phyloP scores from a whole-genome alignment of 2,797 vertebrate species.

The Eremophila alpestris region DNA sequence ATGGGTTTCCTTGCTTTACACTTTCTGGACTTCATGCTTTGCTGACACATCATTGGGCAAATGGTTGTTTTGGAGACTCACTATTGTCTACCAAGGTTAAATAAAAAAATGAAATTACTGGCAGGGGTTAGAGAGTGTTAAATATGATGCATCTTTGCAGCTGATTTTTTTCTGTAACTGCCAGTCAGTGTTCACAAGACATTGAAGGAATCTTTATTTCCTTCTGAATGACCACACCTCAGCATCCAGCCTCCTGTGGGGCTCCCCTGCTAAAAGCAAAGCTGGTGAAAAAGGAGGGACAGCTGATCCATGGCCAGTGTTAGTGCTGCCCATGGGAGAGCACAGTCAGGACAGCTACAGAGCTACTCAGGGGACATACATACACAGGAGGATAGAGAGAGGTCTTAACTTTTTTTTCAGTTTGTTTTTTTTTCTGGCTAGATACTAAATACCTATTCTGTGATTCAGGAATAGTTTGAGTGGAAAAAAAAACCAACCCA shows the following conservation, averaged over 20 bases:
- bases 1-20: background rate
- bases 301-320: background rate
- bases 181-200: background rate
- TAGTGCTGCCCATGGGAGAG: background rate
- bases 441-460: background rate
- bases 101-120: background rate
- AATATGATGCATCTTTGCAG: background rate
- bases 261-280: background rate
- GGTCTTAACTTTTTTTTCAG: accelerated
- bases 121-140: background rate
- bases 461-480: background rate
- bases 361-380: background rate
- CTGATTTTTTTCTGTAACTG: background rate
- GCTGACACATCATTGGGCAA: background rate
- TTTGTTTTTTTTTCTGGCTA: background rate
- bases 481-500: background rate
- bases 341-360: background rate
- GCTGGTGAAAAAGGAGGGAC: background rate
- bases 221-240: background rate
- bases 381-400: background rate
- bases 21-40: background rate
- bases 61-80: background rate
- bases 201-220: background rate
- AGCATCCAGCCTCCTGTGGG: background rate
- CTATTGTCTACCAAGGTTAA: background rate